Evolutionary conservation across 2,888 invertebrate genomes (phyloP).

Genomic region (Epinotia brunnichana): DNA sequence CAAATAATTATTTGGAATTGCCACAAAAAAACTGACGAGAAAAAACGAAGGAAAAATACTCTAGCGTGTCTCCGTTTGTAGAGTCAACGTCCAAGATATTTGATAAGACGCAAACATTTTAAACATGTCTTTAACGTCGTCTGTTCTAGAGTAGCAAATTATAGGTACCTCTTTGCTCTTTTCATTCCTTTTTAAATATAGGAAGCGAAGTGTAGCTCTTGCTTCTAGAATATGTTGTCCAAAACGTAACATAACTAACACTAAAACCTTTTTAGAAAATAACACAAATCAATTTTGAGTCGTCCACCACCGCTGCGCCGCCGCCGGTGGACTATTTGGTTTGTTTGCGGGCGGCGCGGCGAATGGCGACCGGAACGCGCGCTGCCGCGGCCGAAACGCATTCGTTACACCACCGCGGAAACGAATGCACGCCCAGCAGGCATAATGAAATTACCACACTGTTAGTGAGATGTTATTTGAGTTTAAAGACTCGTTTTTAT

Average conservation of each 20-base stretch:
- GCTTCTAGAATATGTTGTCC: background rate
- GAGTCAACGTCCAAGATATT: too few relatives aligned
- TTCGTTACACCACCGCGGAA: constrained; percentile 22
- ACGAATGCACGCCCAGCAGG: constrained; percentile 13
- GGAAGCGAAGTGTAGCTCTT: too few relatives aligned
- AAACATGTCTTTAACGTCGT: too few relatives aligned
- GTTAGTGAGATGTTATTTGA: background rate
- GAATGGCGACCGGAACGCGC: constrained; percentile 26
- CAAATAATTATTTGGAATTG: too few relatives aligned
- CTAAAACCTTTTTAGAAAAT: background rate
- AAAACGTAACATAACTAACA: background rate
- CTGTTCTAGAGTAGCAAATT: too few relatives aligned
- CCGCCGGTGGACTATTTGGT: constrained; percentile 5
- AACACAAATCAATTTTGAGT: background rate
- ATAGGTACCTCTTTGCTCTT: too few relatives aligned
- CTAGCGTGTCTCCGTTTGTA: too few relatives aligned
- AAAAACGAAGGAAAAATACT: too few relatives aligned
- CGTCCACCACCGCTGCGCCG: background rate
- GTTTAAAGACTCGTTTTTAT: background rate
- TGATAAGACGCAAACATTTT: too few relatives aligned
- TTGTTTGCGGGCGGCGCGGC: background rate
- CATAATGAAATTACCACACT: background rate
- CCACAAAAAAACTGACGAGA: too few relatives aligned
- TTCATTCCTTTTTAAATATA: too few relatives aligned
- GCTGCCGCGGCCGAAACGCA: constrained; percentile 16